Conservation (phyloP, 2,888 invertebrate genomes). For the Petrolisthes cinctipes region DNA sequence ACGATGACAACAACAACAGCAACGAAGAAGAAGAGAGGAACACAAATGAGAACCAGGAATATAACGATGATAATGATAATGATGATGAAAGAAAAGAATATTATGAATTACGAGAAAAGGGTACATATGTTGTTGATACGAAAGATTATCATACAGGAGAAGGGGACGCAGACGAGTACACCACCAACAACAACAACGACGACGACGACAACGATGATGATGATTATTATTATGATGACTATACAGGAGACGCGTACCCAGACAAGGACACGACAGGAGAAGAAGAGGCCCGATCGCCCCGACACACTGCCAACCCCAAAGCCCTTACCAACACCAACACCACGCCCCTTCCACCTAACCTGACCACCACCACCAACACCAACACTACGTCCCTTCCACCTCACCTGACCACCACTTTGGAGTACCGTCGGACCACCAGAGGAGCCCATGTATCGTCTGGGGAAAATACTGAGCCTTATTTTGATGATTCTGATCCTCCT, state of each 20-base stretch:
- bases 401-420: slow-evolving; percentile 10
- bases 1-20: neutral
- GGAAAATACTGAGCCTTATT: slow-evolving; percentile 20
- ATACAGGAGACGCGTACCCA: neutral
- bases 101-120: neutral
- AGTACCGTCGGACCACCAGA: neutral
- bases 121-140: neutral
- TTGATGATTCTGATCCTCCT: slow-evolving; percentile 22
- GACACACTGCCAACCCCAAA: neutral
- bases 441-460: neutral
- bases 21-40: neutral
- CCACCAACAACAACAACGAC: too few relatives aligned
- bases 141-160: neutral
- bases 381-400: neutral
- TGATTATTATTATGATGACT: too few relatives aligned
- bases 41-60: neutral
- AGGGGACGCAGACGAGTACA: neutral
- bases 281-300: neutral
- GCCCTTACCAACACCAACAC: neutral
- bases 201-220: too few relatives aligned
- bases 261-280: neutral
- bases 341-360: neutral
- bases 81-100: neutral
- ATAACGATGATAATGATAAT: neutral
- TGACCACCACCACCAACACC: neutral